These are phyloP conservation scores for Pammene fasciana DNA, from an alignment of 2,888 invertebrate genomes.

Conservation along the genomic window DNA sequence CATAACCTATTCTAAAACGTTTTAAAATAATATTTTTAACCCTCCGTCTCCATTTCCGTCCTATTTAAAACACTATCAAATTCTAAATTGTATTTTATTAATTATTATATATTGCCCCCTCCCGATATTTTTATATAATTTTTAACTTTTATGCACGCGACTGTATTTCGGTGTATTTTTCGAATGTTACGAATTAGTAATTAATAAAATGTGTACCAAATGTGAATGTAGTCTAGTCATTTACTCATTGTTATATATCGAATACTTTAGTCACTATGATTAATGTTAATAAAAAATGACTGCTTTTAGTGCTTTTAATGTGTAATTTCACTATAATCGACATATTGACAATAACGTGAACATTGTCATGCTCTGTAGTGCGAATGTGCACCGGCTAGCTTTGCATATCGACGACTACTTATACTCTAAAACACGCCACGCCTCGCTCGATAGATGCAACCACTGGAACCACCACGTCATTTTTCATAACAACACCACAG, in stretches of 20 bases:
- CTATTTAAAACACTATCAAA: neutral
- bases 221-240: constrained; percentile 24
- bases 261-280: constrained; percentile 20
- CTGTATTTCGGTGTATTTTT: constrained; percentile 12
- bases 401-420: constrained; percentile 35
- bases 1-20: neutral
- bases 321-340: constrained; percentile 26
- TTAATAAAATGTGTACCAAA: constrained; percentile 24
- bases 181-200: no score
- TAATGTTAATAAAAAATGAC: constrained; percentile 22
- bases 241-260: constrained; percentile 25
- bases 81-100: constrained; percentile 11
- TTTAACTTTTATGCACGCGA: constrained; percentile 28
- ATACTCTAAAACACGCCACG: constrained; percentile 48
- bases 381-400: constrained; percentile 38
- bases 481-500: neutral
- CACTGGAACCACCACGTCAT: neutral
- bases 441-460: constrained; percentile 51
- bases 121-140: constrained; percentile 10
- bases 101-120: neutral
- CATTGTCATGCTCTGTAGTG: constrained; percentile 37
- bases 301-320: constrained; percentile 42
- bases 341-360: constrained; percentile 26
- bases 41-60: constrained; percentile 24
- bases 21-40: neutral